Evolutionary conservation across 2,797 vertebrate genomes (phyloP), one percentile per base, ranked within the genome.

Genomic region (Lutjanus argentimaculatus): DNA sequence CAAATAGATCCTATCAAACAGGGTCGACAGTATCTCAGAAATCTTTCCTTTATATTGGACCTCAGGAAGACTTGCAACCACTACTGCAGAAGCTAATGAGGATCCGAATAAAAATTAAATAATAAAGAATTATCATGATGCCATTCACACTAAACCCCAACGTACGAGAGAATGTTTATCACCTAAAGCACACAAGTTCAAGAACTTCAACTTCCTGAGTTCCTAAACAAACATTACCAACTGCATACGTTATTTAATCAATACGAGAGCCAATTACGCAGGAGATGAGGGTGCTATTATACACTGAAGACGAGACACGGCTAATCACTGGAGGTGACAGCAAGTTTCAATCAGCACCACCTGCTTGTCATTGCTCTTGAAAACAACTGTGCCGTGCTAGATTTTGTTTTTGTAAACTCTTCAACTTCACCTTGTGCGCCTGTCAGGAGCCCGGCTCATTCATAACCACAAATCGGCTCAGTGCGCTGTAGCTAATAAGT

Each of bases 201-300:
- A 72, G 67, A 76, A 88, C 84, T 89, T 82, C 66, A 83, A 76
- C 81, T 80, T 74, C 83, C 67, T 5, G 46, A 84, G 67, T 77
- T 88, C 75, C 67, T 43, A 86, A 91, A 89, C 87, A 93, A 91
- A 95, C 90, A 86, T 82, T 63, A 63, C 49, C 72, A 43, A 72
- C 84, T 91, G 92, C 92, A 95, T 95, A 92, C 66, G 80, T 93
- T 93, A 96, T 95, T 93, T 92, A 95, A 95, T 95, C 95, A 95
- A 93, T 88, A 89, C 14, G 74, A 83, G 84, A 85, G 86, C 79
- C 89, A 92, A 95, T 94, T 93, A 93, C n/a, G 25, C 73, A 72
- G 91, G 88, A 92, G 90, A 94, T 92, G 93, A 94, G 90, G 78
- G 80, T 42, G 84, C 85, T 57, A 92, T 92, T 89, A 93, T 73